Evolutionary conservation across 2,797 vertebrate species (phyloP).

Genomic region (Catostomus latipinnis): DNA sequence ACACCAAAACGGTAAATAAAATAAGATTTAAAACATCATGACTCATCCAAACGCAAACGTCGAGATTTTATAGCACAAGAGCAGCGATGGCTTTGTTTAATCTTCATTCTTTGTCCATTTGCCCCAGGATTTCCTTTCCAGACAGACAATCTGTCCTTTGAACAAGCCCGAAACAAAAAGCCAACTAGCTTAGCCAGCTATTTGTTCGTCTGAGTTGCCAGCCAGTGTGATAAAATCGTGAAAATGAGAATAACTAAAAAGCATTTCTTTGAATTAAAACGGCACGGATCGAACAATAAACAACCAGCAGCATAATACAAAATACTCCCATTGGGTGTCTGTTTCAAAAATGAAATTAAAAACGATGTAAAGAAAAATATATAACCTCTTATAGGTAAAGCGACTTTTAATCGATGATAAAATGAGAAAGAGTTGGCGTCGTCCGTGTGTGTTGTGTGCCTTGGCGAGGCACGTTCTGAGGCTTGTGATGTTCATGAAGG

Average conservation of each 20-base stretch:
- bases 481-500: slow-evolving; percentile 69
- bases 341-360: neutral
- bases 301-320: neutral
- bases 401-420: neutral
- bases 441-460: slow-evolving; percentile 38
- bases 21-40: neutral
- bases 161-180: slow-evolving; percentile 33
- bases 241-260: neutral
- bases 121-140: slow-evolving; percentile 56
- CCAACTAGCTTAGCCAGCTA: slow-evolving; percentile 16
- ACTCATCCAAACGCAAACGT: neutral
- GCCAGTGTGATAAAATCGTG: neutral
- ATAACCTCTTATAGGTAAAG: neutral
- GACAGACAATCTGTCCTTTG: slow-evolving; percentile 58
- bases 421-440: neutral
- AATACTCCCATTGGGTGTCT: neutral
- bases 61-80: neutral
- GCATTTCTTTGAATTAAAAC: neutral
- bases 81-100: slow-evolving; percentile 39
- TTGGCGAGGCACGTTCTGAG: slow-evolving; percentile 72
- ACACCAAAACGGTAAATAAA: neutral
- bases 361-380: neutral
- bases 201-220: neutral
- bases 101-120: slow-evolving; percentile 43
- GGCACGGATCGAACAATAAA: slow-evolving; percentile 10